These are phyloP conservation scores for Alsophila aescularia DNA, from an alignment of 2,888 invertebrate genomes.

Conservation along the genomic window DNA sequence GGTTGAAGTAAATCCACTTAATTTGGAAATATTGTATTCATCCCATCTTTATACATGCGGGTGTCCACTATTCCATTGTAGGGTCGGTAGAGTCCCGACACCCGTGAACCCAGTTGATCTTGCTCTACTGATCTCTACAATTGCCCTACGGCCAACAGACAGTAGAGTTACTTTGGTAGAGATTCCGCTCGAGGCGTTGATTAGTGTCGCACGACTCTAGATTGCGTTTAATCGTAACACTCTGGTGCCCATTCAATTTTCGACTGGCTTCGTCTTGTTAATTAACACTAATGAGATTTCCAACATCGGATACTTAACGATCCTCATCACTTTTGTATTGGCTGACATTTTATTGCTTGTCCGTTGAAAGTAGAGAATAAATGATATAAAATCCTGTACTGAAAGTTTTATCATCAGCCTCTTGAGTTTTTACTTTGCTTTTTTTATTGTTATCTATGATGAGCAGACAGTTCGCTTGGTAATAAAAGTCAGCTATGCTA, in stretches of 20 bases:
- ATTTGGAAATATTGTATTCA: slow-evolving; percentile 65
- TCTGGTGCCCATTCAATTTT: slow-evolving; percentile 26
- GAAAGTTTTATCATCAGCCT: too few species aligned
- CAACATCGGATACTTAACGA: slow-evolving; percentile 14
- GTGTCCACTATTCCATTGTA: slow-evolving; percentile 72
- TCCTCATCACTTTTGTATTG: slow-evolving; percentile 7
- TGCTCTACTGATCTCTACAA: slow-evolving; percentile 48
- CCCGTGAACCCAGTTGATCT: slow-evolving; percentile 48
- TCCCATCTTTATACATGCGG: slow-evolving; percentile 65
- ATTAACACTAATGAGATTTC: slow-evolving; percentile 26
- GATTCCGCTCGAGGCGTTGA: slow-evolving; percentile 60
- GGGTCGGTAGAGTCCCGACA: slow-evolving; percentile 59
- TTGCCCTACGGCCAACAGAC: slow-evolving; percentile 51
- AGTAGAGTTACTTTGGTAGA: slow-evolving; percentile 41
- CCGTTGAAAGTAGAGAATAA: too few species aligned
- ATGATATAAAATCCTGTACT: too few species aligned
- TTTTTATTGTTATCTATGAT: too few species aligned
- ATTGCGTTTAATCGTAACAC: slow-evolving; percentile 25
- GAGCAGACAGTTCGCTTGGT: too few species aligned
- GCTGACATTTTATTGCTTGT: not conserved
- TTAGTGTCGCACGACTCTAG: slow-evolving; percentile 58
- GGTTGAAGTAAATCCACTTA: slow-evolving; percentile 58
- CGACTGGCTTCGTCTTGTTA: slow-evolving; percentile 19
- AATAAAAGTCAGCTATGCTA: too few species aligned
- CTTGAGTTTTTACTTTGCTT: too few species aligned